Conservation (phyloP, 2,113 vertebrate species). For the Colistium nudipinnis region DNA sequence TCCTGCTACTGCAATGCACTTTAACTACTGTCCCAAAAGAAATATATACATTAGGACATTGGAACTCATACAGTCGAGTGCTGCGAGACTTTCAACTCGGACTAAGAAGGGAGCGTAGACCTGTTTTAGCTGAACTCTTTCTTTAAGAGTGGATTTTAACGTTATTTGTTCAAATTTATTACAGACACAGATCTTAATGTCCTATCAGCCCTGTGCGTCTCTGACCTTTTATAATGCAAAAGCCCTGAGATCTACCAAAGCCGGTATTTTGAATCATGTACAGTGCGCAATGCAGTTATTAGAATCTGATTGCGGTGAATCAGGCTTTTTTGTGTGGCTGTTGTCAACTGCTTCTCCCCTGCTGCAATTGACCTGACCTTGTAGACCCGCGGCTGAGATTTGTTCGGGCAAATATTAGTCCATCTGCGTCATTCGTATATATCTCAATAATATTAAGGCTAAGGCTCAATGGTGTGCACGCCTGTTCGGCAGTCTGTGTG, state of each 20-base stretch:
- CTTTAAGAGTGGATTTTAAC: neutral
- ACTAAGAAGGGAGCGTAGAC: neutral
- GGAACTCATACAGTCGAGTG: neutral
- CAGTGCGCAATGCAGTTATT: too few species aligned
- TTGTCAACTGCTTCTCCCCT: constrained; percentile 1
- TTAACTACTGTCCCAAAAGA: neutral
- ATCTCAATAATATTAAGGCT: neutral
- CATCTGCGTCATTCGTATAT: constrained; percentile 23
- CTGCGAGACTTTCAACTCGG: neutral
- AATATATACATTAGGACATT: neutral
- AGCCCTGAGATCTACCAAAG: neutral
- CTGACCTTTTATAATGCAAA: neutral
- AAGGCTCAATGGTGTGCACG: neutral
- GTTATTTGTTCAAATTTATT: neutral
- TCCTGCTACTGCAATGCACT: neutral
- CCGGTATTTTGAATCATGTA: neutral
- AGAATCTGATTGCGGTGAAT: constrained; percentile 13
- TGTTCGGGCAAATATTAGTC: neutral
- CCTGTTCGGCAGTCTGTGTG: neutral
- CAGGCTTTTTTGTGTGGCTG: constrained; percentile 21
- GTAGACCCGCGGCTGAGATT: constrained; percentile 22
- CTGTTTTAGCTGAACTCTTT: neutral
- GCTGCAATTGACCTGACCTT: constrained; percentile 28
- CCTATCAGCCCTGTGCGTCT: neutral
- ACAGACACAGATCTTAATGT: neutral